Evolutionary conservation across 2,113 vertebrate species (phyloP).

Genomic region (Turnix velox): DNA sequence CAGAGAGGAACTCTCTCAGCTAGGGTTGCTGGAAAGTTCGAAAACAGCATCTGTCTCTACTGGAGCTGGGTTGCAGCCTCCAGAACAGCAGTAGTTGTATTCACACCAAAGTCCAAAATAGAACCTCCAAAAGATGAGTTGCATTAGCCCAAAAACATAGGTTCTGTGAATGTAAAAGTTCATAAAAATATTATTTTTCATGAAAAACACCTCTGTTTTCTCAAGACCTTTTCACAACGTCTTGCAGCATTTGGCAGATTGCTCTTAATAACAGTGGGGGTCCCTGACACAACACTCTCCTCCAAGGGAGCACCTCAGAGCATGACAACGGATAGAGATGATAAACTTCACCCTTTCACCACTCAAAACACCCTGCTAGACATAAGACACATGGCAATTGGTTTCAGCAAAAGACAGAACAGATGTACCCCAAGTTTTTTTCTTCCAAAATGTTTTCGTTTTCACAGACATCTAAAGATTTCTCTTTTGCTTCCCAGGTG

Average conservation of each 20-base stretch:
- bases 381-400: not conserved
- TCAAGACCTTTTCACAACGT: not conserved
- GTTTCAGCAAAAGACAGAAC: not conserved
- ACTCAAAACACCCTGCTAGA: not conserved
- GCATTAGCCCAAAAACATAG: not conserved
- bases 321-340: not conserved
- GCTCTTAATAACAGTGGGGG: accelerated
- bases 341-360: not conserved
- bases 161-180: not conserved
- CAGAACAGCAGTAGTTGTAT: not conserved
- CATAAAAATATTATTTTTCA: not conserved
- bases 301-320: not conserved
- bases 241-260: not conserved
- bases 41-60: not conserved
- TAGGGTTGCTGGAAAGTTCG: not conserved
- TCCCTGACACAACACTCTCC: accelerated
- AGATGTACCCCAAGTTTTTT: not conserved
- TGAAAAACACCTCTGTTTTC: not conserved
- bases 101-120: not conserved
- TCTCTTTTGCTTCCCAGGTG: not conserved
- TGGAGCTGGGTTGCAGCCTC: not conserved
- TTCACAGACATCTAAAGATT: not conserved
- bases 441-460: not conserved
- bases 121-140: not conserved
- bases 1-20: not conserved